phyloP scores from a whole-genome alignment of 1,140 invertebrate species.

The Harlomillsia oculata region DNA sequence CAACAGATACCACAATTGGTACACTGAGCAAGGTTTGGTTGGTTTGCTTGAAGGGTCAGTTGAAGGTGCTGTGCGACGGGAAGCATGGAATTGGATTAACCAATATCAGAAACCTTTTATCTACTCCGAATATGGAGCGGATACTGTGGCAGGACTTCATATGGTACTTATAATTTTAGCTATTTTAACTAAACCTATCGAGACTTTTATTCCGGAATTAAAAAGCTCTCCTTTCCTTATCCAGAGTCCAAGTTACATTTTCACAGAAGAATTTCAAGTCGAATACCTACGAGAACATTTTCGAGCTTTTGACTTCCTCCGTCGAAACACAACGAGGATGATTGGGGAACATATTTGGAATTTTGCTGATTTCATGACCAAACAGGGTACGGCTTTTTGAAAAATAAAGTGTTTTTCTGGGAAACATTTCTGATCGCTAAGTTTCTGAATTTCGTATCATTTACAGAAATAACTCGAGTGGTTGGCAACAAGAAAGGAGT shows the following conservation, averaged over 20 bases:
- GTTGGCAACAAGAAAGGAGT: conserved; percentile 52
- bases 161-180: conserved; percentile 37
- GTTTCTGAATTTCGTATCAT: background rate
- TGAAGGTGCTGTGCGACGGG: conserved; percentile 35
- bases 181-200: background rate
- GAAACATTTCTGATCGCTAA: background rate
- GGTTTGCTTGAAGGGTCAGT: conserved; percentile 37
- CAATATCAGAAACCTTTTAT: conserved; percentile 49
- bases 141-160: conserved; percentile 50
- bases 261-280: conserved; percentile 55
- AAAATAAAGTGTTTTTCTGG: too few species aligned
- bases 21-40: conserved; percentile 41
- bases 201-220: too few species aligned
- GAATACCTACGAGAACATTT: conserved; percentile 49
- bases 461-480: conserved; percentile 40
- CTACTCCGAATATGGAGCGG: conserved; percentile 55
- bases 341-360: conserved; percentile 49
- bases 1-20: conserved; percentile 55
- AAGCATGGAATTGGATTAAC: conserved; percentile 41
- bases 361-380: conserved; percentile 55
- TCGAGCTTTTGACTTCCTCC: conserved; percentile 48
- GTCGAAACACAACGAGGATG: conserved; percentile 41
- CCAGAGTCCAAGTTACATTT: conserved; percentile 44
- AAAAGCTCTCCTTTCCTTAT: background rate
- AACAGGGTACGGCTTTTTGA: conserved; percentile 26